Evolutionary conservation across 1,140 invertebrate species (phyloP), one percentile per base, ranked within the genome.

Genomic region (Heliconius hewitsoni): DNA sequence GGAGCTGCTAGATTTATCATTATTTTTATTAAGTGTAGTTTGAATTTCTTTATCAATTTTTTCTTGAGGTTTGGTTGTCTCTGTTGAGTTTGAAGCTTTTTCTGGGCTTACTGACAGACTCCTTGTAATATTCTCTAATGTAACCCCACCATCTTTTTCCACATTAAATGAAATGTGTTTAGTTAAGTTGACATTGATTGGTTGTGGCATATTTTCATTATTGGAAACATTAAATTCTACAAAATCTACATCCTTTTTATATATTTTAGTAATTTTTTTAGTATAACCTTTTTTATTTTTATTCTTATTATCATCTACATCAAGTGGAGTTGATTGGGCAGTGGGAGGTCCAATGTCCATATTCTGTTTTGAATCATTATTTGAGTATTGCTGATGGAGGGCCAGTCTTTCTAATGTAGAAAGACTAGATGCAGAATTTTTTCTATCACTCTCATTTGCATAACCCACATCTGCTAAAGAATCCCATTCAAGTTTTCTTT

Each of bases 391-490:
- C 86, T 91, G 90, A 74, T 93, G 87, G 46, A 95, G 86, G 37
- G 95, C 96, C 82, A 96, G 94, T 81, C 95, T 95, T 87, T 96
- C 96, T 74, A 96, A 92, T 5, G 96, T 96, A 82, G 96, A 96
- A 1, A 96, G 81, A 71, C 86, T 95, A 80, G 81, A 95, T 87
- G 83, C 90, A 78, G 81, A 93, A 6, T 83, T 89, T 80, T 94
- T 94, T 60, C 87, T 89, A 19, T 94, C 93, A 86, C 93, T 95
- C 80, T 92, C 93, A 88, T 96, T 96, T 34, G 87, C 95, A 91
- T 97, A 97, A 8, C 97, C 97, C 57, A 97, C 97, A 93, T 97
- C 97, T 9, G 96, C 97, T 72, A 97, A 95, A 79, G 96, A 97
- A 86, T 97, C 97, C 97, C 97, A 97, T 92, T 97, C 97, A 4